phyloP scores from a whole-genome alignment of 2,113 vertebrate genomes.

The Trichomycterus rosablanca region DNA sequence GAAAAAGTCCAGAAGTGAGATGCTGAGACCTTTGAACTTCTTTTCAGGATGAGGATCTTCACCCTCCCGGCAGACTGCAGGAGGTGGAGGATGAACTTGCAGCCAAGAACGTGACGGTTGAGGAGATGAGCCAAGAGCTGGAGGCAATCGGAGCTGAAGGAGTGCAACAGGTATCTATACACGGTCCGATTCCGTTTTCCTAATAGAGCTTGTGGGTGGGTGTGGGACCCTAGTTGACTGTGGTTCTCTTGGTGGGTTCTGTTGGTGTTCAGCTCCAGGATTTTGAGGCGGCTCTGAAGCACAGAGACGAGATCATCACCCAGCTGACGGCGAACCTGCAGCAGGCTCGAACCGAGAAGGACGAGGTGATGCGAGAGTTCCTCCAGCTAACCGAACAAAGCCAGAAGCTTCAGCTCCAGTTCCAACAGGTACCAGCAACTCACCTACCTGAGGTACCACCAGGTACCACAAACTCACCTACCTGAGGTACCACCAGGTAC shows the following conservation, averaged over 20 bases:
- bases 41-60: constrained; percentile 75
- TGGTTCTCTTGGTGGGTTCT: not conserved
- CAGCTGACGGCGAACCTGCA: constrained; percentile 93
- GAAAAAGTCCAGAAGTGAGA: too few species aligned
- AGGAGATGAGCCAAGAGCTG: too few species aligned
- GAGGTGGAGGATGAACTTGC: constrained; percentile 78
- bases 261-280: constrained; percentile 84
- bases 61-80: constrained; percentile 61
- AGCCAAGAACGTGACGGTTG: constrained; percentile 75
- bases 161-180: constrained; percentile 80
- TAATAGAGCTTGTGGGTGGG: not conserved
- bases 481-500: not conserved
- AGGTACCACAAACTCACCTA: too few species aligned
- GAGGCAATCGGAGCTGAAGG: constrained; percentile 82
- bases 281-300: constrained; percentile 92
- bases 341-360: constrained; percentile 88
- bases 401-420: constrained; percentile 91
- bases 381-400: constrained; percentile 90
- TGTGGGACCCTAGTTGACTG: not conserved
- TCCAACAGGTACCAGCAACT: constrained; percentile 80
- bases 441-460: too few species aligned
- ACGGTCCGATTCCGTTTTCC: not conserved
- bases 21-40: too few species aligned
- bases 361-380: constrained; percentile 93
- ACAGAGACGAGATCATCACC: constrained; percentile 94